A percentile compares a stretch with the other conserved stretches of the same genome.
These are phyloP conservation scores for Regulus satrapa DNA, from an alignment of 2,113 vertebrate genomes.

Conservation along the genomic window DNA sequence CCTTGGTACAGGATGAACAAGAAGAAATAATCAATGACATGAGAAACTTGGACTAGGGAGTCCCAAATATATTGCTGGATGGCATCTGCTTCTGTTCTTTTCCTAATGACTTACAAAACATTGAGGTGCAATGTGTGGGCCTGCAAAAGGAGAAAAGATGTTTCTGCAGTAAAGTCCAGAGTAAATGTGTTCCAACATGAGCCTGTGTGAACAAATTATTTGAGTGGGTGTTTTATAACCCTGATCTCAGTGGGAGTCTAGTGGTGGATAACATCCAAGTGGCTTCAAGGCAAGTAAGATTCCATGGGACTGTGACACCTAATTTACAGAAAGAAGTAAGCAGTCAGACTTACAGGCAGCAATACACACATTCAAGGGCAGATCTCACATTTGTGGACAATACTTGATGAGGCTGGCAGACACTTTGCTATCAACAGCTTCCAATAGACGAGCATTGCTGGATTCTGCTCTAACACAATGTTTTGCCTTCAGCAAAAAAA, in stretches of 20 bases:
- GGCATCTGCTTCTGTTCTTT: not conserved
- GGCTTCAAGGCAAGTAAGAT: not conserved
- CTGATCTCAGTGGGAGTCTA: not conserved
- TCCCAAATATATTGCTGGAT: not conserved
- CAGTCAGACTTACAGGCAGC: not conserved
- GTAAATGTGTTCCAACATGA: not conserved
- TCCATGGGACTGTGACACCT: not conserved
- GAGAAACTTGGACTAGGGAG: not conserved
- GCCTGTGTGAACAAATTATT: not conserved
- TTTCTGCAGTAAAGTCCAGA: not conserved
- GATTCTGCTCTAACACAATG: not conserved
- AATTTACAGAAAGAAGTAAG: not conserved
- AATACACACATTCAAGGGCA: not conserved
- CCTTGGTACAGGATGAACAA: not conserved
- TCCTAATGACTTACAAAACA: not conserved
- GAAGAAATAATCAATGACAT: rapidly evolving
- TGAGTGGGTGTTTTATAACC: not conserved
- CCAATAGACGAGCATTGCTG: not conserved
- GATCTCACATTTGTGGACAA: not conserved
- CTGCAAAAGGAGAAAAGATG: not conserved
- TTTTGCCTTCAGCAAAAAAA: not conserved
- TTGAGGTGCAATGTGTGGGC: not conserved
- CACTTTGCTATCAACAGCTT: not conserved
- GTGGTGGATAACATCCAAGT: not conserved
- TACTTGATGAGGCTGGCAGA: not conserved